These are phyloP conservation scores for Petrolisthes cinctipes DNA, from an alignment of 2,888 invertebrate genomes.

Conservation along the genomic window DNA sequence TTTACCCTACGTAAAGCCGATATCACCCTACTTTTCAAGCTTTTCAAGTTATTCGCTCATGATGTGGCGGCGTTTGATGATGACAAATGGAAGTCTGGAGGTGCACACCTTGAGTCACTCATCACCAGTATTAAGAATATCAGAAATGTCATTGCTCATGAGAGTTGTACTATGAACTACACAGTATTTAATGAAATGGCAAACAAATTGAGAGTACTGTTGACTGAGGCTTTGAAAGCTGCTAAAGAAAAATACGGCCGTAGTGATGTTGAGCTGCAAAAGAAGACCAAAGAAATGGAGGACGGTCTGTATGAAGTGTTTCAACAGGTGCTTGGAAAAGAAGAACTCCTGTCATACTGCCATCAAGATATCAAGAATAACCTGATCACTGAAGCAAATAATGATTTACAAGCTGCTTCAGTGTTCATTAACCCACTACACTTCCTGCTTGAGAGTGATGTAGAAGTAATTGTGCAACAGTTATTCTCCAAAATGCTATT, in stretches of 20 bases:
- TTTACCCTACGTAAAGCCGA: neutral
- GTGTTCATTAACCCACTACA: slow-evolving; percentile 7
- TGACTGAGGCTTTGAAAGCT: neutral
- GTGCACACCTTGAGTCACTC: slow-evolving; percentile 2
- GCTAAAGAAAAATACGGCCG: neutral
- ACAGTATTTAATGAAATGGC: neutral
- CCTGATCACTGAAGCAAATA: neutral
- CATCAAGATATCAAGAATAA: neutral
- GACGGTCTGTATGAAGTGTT: neutral
- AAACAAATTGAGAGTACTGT: neutral
- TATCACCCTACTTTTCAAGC: slow-evolving; percentile 10
- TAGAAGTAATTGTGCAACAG: neutral
- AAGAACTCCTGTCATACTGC: neutral
- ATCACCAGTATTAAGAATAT: slow-evolving; percentile 23
- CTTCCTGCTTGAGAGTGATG: neutral
- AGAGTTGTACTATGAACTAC: neutral
- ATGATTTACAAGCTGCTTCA: neutral
- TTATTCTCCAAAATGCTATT: neutral
- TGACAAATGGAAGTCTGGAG: neutral
- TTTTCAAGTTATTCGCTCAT: slow-evolving; percentile 16
- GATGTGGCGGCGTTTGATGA: neutral
- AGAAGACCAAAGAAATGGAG: slow-evolving; percentile 5
- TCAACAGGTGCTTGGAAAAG: slow-evolving; percentile 24
- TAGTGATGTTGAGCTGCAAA: neutral
- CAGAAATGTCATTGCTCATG: slow-evolving; percentile 6